These are phyloP conservation scores for Silurus lanzhouensis DNA, from an alignment of 2,797 vertebrate species.

Conservation along the genomic window DNA sequence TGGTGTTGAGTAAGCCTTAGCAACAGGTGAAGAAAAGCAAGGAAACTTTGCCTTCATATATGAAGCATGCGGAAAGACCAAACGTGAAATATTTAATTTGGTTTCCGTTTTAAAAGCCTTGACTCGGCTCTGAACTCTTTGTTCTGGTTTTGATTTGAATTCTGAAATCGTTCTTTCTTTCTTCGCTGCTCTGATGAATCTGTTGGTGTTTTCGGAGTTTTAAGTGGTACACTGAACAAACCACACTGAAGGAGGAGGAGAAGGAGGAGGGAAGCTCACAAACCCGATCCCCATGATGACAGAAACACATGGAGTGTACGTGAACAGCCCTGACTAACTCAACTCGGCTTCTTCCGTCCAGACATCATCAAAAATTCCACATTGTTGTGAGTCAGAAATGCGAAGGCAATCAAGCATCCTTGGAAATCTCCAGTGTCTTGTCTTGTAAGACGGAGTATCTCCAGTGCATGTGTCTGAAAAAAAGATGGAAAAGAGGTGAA, in stretches of 20 bases:
- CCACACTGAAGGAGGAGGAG: constrained; percentile 39
- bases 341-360: constrained; percentile 53
- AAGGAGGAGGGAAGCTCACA: neutral
- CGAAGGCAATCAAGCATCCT: constrained; percentile 26
- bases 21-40: constrained; percentile 60
- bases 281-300: constrained; percentile 70
- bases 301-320: constrained; percentile 71
- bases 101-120: constrained; percentile 24
- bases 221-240: constrained; percentile 33
- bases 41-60: constrained; percentile 30
- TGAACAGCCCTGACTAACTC: constrained; percentile 55
- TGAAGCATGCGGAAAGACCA: constrained; percentile 10
- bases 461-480: too few relatives aligned
- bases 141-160: constrained; percentile 30
- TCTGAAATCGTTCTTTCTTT: constrained; percentile 10
- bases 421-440: neutral
- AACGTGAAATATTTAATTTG: constrained; percentile 54
- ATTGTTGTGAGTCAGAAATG: constrained; percentile 54
- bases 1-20: constrained; percentile 56
- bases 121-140: constrained; percentile 32
- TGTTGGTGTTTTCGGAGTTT: constrained; percentile 58
- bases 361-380: constrained; percentile 37
- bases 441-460: neutral
- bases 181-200: constrained; percentile 1
- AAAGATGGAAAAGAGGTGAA: neutral